Base-by-base conservation (phyloP, 2,113 vertebrate species). In the Aspiorhynchus laticeps region DNA sequence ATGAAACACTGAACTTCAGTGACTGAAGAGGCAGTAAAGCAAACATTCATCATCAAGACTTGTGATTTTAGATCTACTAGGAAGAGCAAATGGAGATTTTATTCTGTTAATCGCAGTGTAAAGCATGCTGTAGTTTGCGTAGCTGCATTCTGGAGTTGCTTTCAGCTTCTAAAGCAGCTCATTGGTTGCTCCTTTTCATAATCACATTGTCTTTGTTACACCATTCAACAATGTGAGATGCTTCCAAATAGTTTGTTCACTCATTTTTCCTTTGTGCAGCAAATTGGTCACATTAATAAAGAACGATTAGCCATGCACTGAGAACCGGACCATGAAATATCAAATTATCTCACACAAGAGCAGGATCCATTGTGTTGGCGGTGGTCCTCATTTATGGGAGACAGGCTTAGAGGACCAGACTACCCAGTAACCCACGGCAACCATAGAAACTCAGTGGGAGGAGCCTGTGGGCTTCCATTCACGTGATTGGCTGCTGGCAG, bases 381-480 rank as follows among this genome's bases (percentile, higher is more conserved):
- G 63, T 65, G 61, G 63, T 75, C 73, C 21, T 73, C 67, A 46
- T 19, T 84, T 31, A 41, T 33, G 56, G 48, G 53, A 53, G 43
- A 63, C 28, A 65, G 33, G 19, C 74, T 5, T 65, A 69, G 43
- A 78, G 38, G 21, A 75, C 5, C 59, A 87, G 77, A 53, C 51
- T 48, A 46, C 69, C 80, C 67, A 53, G 80, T 87, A 75, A 85
- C 73, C 86, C 88, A 88, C 80, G 69, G 88, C 88, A 91, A 91
- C 88, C 80, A 73, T 33, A 84, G 63, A 88, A 78, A 81, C 69
- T 84, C 75, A 28, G 80, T 48, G 75, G 90, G 89, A 81, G 89
- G 85, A 79, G 86, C 46, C 46, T 79, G 46, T 43, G 31, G 36
- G 61, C 15, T 84, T 80, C 6, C 80, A 74, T 56, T 59, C 33